Conservation (phyloP, 2,113 vertebrate genomes). For the Isichthys henryi region DNA sequence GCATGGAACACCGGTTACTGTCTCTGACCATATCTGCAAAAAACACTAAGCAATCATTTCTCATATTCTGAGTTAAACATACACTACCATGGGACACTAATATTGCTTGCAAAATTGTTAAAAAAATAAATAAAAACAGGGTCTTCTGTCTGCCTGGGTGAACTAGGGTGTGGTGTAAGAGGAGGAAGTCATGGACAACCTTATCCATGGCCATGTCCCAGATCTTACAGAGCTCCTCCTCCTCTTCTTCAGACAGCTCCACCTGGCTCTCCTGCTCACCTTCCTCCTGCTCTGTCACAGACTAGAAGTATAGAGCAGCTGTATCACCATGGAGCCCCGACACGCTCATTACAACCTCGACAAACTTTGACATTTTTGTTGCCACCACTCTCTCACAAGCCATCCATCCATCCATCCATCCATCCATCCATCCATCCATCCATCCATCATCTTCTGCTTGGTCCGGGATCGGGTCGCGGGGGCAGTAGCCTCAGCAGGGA, state of each 20-base stretch:
- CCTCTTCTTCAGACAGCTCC: slow-evolving; percentile 78
- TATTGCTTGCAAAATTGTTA: background rate
- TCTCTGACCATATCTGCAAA: background rate
- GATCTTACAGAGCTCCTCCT: slow-evolving; percentile 87
- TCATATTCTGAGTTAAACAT: no score
- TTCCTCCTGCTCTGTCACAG: slow-evolving; percentile 59
- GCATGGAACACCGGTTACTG: background rate
- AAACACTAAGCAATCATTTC: background rate
- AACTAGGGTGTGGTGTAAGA: background rate
- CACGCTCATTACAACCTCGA: background rate
- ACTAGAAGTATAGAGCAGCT: slow-evolving; percentile 46
- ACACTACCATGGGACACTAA: background rate
- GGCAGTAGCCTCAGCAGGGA: no score
- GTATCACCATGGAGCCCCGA: background rate
- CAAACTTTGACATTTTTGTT: background rate
- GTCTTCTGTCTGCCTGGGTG: background rate
- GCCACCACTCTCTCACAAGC: background rate
- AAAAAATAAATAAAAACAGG: background rate
- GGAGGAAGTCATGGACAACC: slow-evolving; percentile 49
- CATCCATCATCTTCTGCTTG: no score
- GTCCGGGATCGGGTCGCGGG: no score
- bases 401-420: no score
- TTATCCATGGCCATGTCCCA: slow-evolving; percentile 99
- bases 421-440: no score
- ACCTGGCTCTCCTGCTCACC: slow-evolving; percentile 36